These are phyloP conservation scores for Corvus cornix DNA, from an alignment of 2,113 vertebrate species.

Conservation along the genomic window DNA sequence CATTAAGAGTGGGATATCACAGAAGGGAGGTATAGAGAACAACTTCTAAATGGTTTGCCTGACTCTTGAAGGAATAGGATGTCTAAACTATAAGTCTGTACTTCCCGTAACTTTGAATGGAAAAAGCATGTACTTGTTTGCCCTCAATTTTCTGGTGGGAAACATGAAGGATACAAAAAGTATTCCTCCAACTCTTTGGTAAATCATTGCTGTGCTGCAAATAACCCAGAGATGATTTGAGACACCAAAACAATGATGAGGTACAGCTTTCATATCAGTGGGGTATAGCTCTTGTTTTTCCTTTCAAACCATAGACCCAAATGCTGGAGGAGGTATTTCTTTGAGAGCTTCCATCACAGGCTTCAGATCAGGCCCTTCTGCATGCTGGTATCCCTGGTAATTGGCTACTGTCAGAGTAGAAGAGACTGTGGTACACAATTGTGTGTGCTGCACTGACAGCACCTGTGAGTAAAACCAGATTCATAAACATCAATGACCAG, in stretches of 20 bases:
- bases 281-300: not conserved
- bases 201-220: not conserved
- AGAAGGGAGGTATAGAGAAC: not conserved
- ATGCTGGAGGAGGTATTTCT: not conserved
- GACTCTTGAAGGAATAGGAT: not conserved
- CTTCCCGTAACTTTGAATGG: not conserved
- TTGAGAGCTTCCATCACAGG: not conserved
- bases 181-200: not conserved
- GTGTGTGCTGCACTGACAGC: not conserved
- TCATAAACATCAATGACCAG: not conserved
- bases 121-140: not conserved
- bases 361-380: not conserved
- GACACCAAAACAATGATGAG: not conserved
- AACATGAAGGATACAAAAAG: not conserved
- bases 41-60: not conserved
- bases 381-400: not conserved
- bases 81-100: not conserved
- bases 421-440: not conserved
- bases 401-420: not conserved
- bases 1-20: not conserved
- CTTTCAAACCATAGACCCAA: not conserved
- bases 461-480: not conserved
- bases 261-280: not conserved
- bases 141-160: not conserved
- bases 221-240: not conserved